Conservation (phyloP, 2,113 vertebrate genomes). For the Podarcis muralis region DNA sequence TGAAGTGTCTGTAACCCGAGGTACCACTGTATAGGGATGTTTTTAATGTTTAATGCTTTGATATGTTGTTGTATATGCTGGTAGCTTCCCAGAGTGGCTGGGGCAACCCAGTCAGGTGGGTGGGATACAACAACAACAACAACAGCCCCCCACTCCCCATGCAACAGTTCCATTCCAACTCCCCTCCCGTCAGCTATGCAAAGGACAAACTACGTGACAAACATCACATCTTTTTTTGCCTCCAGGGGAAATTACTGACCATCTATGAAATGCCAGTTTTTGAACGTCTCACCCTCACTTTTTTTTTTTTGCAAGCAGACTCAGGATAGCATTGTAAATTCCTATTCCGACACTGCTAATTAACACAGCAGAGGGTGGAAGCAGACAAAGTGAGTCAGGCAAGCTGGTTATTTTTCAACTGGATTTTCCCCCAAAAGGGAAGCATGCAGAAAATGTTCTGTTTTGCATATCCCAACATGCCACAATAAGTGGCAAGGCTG, state of each 20-base stretch:
- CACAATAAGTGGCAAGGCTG: not conserved
- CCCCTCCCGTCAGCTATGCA: not conserved
- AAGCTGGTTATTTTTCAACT: not conserved
- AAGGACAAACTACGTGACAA: not conserved
- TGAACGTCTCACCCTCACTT: not conserved
- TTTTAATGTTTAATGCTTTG: too few relatives aligned
- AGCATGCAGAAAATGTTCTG: constrained; percentile 17
- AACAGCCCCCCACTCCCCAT: not conserved
- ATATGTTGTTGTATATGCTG: too few relatives aligned
- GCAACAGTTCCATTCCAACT: not conserved
- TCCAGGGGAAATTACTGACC: not conserved
- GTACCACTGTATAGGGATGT: too few relatives aligned
- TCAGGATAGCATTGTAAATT: not conserved
- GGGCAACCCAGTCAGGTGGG: too few relatives aligned
- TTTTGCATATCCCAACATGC: not conserved
- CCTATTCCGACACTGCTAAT: constrained; percentile 6
- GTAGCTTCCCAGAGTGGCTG: too few relatives aligned
- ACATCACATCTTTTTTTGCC: not conserved
- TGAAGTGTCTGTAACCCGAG: too few relatives aligned
- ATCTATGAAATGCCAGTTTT: not conserved
- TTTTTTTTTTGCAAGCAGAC: not conserved
- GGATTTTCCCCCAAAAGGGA: constrained; percentile 11
- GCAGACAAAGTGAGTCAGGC: not conserved
- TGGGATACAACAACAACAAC: too few relatives aligned
- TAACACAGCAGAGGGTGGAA: not conserved